Conservation (phyloP, 1,140 invertebrate species). For the Euschistus heros region DNA sequence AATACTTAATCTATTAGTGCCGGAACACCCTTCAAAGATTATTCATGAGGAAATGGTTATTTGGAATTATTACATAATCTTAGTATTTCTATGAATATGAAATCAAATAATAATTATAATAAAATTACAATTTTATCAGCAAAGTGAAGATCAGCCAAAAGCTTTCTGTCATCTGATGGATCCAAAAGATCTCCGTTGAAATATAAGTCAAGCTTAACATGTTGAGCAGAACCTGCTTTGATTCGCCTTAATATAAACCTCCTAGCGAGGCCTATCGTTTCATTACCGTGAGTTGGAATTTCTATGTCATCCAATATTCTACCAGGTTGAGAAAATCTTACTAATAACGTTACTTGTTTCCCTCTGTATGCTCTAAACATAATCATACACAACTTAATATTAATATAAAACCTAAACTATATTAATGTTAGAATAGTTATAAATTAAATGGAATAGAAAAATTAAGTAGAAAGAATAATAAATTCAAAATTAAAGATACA, state of each 20-base stretch:
- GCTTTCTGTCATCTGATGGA: conserved; percentile 74
- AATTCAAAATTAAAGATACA: too few species aligned
- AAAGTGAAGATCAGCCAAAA: conserved; percentile 75
- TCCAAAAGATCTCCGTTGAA: conserved; percentile 82
- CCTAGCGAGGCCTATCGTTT: conserved; percentile 73
- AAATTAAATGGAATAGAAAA: too few species aligned
- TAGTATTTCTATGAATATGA: neutral
- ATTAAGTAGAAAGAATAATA: too few species aligned
- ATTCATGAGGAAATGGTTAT: too few species aligned
- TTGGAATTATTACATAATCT: too few species aligned
- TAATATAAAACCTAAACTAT: neutral
- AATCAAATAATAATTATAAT: neutral
- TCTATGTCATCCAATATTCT: conserved; percentile 87
- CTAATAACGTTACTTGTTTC: conserved; percentile 74
- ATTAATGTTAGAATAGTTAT: neutral
- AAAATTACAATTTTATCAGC: conserved; percentile 76
- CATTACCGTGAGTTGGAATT: conserved; percentile 85
- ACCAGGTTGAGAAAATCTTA: conserved; percentile 82
- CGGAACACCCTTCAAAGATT: too few species aligned
- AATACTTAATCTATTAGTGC: too few species aligned
- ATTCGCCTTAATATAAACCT: conserved; percentile 62
- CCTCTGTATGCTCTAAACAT: conserved; percentile 68
- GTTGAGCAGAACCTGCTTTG: conserved; percentile 51
- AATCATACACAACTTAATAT: conserved; percentile 3
- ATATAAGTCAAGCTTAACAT: conserved; percentile 81